Percentiles rank a stretch among this genome's conserved stretches.
Conservation (phyloP, 2,113 vertebrate species). For the Monopterus albus region DNA sequence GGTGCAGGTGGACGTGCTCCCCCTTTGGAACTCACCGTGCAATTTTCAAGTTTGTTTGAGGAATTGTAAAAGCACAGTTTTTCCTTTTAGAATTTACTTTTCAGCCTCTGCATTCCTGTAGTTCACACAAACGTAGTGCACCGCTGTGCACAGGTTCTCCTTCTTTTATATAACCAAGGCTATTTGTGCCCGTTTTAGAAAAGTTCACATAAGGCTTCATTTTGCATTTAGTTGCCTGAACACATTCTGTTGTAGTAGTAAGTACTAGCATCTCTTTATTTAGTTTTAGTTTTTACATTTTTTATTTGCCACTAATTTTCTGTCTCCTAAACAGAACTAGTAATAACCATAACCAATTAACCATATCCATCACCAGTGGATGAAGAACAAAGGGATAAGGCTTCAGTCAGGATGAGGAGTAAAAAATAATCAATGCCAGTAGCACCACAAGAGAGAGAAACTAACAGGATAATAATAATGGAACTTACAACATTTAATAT, state of each 20-base stretch:
- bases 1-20: neutral
- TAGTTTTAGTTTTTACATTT: neutral
- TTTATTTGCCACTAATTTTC: conserved; percentile 18
- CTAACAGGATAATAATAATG: neutral
- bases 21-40: neutral
- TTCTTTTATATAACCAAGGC: neutral
- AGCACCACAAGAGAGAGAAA: neutral
- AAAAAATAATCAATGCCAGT: neutral
- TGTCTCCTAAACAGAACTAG: neutral
- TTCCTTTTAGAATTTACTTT: neutral
- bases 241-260: too few species aligned
- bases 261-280: neutral
- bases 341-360: conserved; percentile 7
- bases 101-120: neutral
- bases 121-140: neutral
- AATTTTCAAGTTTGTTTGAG: neutral
- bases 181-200: neutral
- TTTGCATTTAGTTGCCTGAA: neutral
- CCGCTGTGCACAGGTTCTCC: neutral
- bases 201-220: neutral
- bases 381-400: conserved; percentile 9
- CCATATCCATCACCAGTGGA: neutral
- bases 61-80: neutral
- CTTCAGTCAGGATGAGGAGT: neutral
- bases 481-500: neutral